These are phyloP conservation scores for Ramphastos sulfuratus DNA, from an alignment of 2,113 vertebrate species.

Conservation along the genomic window DNA sequence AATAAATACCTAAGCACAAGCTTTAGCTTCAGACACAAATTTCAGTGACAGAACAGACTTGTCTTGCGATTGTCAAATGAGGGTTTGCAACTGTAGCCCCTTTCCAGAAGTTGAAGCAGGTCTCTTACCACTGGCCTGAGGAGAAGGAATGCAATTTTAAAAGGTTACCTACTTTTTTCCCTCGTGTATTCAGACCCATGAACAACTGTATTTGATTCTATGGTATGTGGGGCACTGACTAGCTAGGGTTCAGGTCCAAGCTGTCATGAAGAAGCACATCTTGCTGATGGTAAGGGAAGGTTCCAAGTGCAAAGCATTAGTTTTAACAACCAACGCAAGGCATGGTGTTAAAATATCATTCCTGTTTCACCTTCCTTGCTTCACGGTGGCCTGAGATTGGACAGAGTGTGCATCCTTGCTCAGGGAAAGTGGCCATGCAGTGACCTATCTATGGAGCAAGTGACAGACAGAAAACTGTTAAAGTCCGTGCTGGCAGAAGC, in stretches of 20 bases:
- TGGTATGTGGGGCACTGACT: neutral
- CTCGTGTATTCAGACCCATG: neutral
- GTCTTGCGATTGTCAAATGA: constrained; percentile 12
- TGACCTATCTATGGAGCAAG: neutral
- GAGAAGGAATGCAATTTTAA: constrained; percentile 39
- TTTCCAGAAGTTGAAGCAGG: constrained; percentile 16
- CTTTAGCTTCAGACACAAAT: constrained; percentile 16
- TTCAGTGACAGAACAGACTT: constrained; percentile 2
- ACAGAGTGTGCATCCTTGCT: neutral
- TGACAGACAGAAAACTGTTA: neutral
- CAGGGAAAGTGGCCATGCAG: neutral
- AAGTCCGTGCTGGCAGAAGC: neutral
- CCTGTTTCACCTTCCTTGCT: neutral
- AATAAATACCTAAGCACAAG: neutral
- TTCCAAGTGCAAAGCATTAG: neutral
- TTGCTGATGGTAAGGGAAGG: neutral
- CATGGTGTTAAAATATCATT: neutral
- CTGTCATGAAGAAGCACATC: neutral
- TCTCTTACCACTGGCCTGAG: constrained; percentile 1
- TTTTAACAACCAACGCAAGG: neutral
- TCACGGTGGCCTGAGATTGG: neutral
- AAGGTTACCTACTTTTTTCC: neutral
- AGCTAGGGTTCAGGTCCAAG: neutral
- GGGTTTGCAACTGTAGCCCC: neutral
- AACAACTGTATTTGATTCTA: constrained; percentile 37